Evolutionary conservation across 2,113 vertebrate genomes (phyloP).

Genomic region (Semicossyphus pulcher): DNA sequence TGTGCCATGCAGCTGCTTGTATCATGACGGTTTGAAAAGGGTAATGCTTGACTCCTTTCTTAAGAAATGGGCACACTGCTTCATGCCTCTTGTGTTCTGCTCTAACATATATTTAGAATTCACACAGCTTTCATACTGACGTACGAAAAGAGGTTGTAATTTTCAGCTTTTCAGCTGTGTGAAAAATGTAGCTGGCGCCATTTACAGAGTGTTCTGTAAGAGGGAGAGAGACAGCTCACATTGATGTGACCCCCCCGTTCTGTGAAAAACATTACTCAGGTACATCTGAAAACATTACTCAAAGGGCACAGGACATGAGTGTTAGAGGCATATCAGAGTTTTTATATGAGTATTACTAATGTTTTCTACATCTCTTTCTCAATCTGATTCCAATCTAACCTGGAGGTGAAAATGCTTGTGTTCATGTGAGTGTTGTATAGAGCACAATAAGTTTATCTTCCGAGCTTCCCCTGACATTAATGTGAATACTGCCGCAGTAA

Average conservation of each 20-base stretch:
- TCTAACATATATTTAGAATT: background rate
- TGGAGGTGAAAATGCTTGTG: background rate
- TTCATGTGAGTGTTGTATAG: no score
- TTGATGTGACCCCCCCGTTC: background rate
- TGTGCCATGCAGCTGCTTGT: no score
- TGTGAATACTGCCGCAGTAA: background rate
- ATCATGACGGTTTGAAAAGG: no score
- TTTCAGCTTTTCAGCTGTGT: background rate
- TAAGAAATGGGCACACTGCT: no score
- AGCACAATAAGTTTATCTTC: no score
- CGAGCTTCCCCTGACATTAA: background rate
- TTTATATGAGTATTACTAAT: background rate
- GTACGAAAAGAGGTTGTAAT: no score
- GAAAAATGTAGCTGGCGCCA: background rate
- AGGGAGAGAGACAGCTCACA: background rate
- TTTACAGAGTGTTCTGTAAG: background rate
- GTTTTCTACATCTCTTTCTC: no score
- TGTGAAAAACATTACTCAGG: background rate
- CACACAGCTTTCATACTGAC: background rate
- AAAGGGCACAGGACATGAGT: background rate
- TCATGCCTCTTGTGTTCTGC: no score
- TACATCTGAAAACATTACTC: background rate
- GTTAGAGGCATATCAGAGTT: background rate
- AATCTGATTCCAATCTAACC: background rate
- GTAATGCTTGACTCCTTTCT: slow-evolving; percentile 2